Conservation (phyloP, 2,113 vertebrate species). For the Muntiacus reevesi region DNA sequence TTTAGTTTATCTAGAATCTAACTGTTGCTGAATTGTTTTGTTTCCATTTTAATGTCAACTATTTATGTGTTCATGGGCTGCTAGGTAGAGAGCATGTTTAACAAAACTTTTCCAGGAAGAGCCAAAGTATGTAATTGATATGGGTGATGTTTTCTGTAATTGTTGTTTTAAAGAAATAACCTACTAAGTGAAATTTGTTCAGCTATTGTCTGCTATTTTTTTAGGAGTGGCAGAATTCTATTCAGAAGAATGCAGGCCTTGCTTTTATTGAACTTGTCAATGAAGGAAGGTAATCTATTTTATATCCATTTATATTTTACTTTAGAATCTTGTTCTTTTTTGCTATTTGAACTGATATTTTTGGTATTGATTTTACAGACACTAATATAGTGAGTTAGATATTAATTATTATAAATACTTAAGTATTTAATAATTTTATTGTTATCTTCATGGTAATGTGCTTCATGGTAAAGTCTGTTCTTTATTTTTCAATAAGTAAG, state of each 20-base stretch:
- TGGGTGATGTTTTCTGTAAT: neutral
- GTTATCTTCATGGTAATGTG: neutral
- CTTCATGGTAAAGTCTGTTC: slow-evolving; percentile 68
- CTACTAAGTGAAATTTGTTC: slow-evolving; percentile 28
- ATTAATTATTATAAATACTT: neutral
- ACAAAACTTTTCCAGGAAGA: neutral
- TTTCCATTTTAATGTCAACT: neutral
- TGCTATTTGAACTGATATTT: neutral
- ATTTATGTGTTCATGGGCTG: neutral
- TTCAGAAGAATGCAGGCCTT: slow-evolving; percentile 93
- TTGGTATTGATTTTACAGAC: neutral
- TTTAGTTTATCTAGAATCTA: neutral
- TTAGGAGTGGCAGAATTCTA: slow-evolving; percentile 95
- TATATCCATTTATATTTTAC: slow-evolving; percentile 26
- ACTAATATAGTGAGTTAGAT: neutral
- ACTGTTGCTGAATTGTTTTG: neutral
- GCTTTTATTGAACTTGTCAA: slow-evolving; percentile 95
- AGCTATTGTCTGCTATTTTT: slow-evolving; percentile 56
- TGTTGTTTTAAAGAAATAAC: neutral
- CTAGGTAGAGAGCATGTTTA: neutral
- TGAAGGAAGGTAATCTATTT: slow-evolving; percentile 87
- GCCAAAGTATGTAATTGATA: neutral
- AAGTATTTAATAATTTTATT: neutral
- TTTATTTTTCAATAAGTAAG: slow-evolving; percentile 67
- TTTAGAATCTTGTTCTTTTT: neutral